Base-by-base conservation (phyloP, 1,140 invertebrate genomes). In the Apis florea region DNA sequence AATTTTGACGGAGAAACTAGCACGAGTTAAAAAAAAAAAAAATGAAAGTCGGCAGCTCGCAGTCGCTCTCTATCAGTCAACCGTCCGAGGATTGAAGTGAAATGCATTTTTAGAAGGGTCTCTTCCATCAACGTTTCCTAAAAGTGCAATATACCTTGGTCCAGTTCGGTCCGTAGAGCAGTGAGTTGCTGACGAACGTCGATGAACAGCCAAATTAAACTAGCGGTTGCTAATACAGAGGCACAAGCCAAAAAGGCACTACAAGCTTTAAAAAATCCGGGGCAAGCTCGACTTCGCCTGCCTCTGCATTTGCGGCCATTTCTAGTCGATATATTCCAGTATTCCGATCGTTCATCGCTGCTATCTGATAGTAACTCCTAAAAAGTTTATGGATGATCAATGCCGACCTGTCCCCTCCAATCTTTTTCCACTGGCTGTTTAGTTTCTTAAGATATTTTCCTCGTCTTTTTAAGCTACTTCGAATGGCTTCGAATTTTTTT, bases 181-280 rank as follows among this genome's bases (percentile, higher is more conserved):
- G 95, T 95, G 72, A 96, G 95, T 90, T 96, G 95, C 81, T 96
- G 94, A 85, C 95, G 94, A 51, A 96, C 95, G 87, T 96, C 95
- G 54, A 96, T 95, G 89, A 96, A 96, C 8, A 96, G 93, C 95
- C 95, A 96, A 78, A 96, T 94, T 58, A 96, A 94, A 59, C 95
- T 95, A 26, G 95, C 94, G 13, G 96, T 95, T 53, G 95, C 95
- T 5, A 96, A 94, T n/a, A 96, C 94, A 83, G 95, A 95, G 8
- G 95, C 94, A 84, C 95, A 95, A 49, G 95, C 93, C 10, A 95
- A 94, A 79, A 96, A 94, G 21, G 94, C 94, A 47, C 95, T 95
- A 83, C 95, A 96, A 17, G 95, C 94, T 56, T 95, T 93, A 51
- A 95, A 85, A 75, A 96, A 93, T 67, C 93, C 93, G 2, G 92